Evolutionary conservation across 2,113 vertebrate species (phyloP).

Genomic region (Arvicanthis niloticus): DNA sequence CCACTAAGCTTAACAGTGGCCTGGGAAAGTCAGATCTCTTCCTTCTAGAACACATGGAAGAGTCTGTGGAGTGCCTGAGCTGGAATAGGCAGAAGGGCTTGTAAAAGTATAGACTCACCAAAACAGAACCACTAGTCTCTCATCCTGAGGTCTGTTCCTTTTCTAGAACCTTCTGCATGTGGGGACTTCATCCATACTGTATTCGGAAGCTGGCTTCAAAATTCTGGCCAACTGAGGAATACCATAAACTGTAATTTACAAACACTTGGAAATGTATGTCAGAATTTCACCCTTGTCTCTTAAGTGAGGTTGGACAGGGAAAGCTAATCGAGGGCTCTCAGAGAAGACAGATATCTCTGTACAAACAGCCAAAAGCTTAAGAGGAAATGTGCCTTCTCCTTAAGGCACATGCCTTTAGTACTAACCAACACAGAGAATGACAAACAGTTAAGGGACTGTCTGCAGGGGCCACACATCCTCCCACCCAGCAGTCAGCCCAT

Average conservation of each 20-base stretch:
- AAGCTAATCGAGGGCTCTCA: neutral
- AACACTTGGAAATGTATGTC: neutral
- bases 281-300: neutral
- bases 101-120: neutral
- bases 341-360: constrained; percentile 12
- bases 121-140: neutral
- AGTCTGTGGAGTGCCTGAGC: neutral
- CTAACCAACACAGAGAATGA: constrained; percentile 9
- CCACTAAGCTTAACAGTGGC: neutral
- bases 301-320: neutral
- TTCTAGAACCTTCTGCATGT: neutral
- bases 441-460: neutral
- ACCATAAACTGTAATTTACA: neutral
- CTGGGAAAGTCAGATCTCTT: neutral
- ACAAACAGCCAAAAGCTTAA: neutral
- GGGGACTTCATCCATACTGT: neutral
- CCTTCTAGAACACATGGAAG: neutral
- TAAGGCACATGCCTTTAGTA: neutral
- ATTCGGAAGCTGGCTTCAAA: neutral
- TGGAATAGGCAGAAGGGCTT: neutral
- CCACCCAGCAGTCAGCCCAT: neutral
- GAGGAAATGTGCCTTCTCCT: constrained; percentile 26
- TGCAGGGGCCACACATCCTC: neutral
- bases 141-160: neutral
- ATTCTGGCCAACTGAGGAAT: neutral